phyloP scores from a whole-genome alignment of 2,888 invertebrate genomes.

The Ennomos fuscantarius region DNA sequence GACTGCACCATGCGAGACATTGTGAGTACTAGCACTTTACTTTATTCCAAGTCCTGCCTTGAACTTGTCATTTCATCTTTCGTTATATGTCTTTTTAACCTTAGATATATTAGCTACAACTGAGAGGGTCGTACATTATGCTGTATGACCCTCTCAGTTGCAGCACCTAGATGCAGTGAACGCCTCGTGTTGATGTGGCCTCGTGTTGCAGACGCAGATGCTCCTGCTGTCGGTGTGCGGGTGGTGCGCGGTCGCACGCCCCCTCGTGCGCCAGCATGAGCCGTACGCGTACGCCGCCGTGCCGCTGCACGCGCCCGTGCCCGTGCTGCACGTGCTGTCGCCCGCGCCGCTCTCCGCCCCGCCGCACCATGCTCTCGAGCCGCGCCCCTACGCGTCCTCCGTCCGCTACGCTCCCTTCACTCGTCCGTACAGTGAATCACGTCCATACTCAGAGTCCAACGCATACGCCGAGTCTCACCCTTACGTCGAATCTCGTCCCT shows the following conservation, averaged over 20 bases:
- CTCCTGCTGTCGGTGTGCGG: conserved; percentile 49
- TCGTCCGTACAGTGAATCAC: conserved; percentile 28
- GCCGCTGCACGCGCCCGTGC: conserved; percentile 67
- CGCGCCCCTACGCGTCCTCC: conserved; percentile 43
- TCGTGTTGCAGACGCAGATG: conserved; percentile 52
- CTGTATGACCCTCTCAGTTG: too few relatives aligned
- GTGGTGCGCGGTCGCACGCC: conserved; percentile 44
- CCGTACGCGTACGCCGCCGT: conserved; percentile 66
- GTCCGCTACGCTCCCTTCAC: conserved; percentile 44
- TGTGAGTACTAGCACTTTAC: conserved; percentile 37
- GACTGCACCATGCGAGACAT: conserved; percentile 41
- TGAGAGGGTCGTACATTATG: too few relatives aligned
- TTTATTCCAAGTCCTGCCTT: too few relatives aligned
- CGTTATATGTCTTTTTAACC: too few relatives aligned
- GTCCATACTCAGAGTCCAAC: conserved; percentile 26
- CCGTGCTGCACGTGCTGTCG: conserved; percentile 61
- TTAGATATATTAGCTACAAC: too few relatives aligned
- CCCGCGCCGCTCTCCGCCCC: conserved; percentile 43
- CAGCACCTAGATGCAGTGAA: too few relatives aligned
- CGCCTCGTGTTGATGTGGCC: not conserved
- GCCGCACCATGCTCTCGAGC: conserved; percentile 7
- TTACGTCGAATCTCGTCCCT: conserved; percentile 33
- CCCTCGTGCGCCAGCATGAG: conserved; percentile 56
- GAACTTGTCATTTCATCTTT: too few relatives aligned
- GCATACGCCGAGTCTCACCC: conserved; percentile 22